Evolutionary conservation across 2,113 vertebrate species (phyloP), one percentile per base, ranked within the genome.

Genomic region (Peromyscus polionotus): DNA sequence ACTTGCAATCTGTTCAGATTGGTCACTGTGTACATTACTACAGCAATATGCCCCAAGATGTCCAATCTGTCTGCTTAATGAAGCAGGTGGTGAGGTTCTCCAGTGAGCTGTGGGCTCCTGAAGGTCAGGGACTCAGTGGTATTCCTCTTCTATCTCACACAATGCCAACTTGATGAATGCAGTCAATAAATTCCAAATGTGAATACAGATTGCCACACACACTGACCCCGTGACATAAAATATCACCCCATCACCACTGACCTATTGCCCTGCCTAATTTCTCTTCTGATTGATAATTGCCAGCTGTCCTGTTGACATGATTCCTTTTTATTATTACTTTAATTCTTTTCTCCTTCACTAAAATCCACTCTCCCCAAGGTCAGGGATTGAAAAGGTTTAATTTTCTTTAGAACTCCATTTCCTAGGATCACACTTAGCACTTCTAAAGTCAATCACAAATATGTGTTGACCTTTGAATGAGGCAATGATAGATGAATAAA

Each of bases 1-100:
- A 96, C 86, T 97, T 96, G 91, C 94, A 96, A 93, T 98, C 96
- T 98, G 97, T 81, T 97, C 95, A 94, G 65, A 91, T 87, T 89
- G 97, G 96, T 97, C 93, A 97, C 89, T 92, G 88, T 79, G 88
- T 75, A 85, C 63, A 75, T 85, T 88, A 39, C 86, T 76, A 63
- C 51, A 39, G 73, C 93, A 95, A 75, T 80, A 89, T 95, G 86
- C 95, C 97, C 94, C 1, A 45, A 96, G 91, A 95, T 93, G 90
- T 95, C 80, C 95, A 84, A 96, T 97, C 96, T 91, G 77, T 96
- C 96, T 96, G 94, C 91, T 84, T 95, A 84, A 94, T 90, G 94
- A 90, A 97, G 75, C 96, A 97, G 95, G 92, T 97, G 96, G 92
- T 0, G 0, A 93, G 84, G 89, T 75, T 95, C 95, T 96, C 79